Conservation (phyloP, 2,113 vertebrate genomes). For the Alligator mississippiensis region DNA sequence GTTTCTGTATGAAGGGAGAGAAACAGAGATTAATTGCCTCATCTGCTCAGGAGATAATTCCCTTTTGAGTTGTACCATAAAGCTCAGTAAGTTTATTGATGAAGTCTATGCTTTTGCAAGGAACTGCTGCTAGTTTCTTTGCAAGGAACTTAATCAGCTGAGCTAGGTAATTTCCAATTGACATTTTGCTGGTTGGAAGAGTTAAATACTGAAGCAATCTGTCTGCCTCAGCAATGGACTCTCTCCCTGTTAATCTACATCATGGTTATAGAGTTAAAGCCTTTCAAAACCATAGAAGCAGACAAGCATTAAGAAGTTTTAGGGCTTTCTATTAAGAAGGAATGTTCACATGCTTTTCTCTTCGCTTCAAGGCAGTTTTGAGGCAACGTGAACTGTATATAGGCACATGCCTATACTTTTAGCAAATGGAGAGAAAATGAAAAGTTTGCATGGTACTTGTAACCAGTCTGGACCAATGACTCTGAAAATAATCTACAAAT, state of each 20-base stretch:
- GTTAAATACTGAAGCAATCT: not conserved
- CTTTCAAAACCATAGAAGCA: not conserved
- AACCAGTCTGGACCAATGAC: not conserved
- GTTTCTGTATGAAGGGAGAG: not conserved
- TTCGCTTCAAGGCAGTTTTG: not conserved
- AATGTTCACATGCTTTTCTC: not conserved
- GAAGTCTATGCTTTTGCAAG: slow-evolving; percentile 13
- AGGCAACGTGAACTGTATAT: not conserved
- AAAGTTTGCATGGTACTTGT: not conserved
- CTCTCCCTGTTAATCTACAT: slow-evolving; percentile 1
- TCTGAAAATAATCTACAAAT: too few species aligned
- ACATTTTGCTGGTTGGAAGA: slow-evolving; percentile 9
- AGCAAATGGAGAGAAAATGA: not conserved
- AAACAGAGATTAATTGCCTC: slow-evolving; percentile 40
- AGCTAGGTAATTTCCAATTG: not conserved
- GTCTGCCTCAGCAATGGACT: not conserved
- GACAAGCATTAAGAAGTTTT: not conserved
- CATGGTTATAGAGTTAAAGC: not conserved
- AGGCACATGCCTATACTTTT: not conserved
- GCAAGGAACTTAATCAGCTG: not conserved
- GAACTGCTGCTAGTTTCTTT: slow-evolving; percentile 28
- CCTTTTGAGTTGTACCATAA: slow-evolving; percentile 5
- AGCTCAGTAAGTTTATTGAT: slow-evolving; percentile 25
- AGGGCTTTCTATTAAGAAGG: not conserved
- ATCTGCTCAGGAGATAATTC: not conserved